Base-by-base conservation (phyloP, 2,797 vertebrate genomes). In the Molossus alvarezi region DNA sequence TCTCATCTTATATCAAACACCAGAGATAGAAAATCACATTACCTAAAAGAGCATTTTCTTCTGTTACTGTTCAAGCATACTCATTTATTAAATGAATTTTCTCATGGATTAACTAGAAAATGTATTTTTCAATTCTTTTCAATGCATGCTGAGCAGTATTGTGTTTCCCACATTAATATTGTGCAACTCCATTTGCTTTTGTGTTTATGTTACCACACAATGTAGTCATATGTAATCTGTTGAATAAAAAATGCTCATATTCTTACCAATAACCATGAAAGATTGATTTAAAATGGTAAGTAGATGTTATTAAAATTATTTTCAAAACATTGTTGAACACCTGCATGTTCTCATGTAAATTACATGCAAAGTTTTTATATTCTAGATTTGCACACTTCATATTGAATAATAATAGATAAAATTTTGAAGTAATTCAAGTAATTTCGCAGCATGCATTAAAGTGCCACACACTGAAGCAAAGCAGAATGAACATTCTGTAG, bases 361-460 rank as follows among this genome's bases (percentile, higher is more conserved):
- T 85, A 95, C 72, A 94, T 96, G 58, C 60, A 95, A 37, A 79
- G 55, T 58, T 53, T 58, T 90, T 48, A 82, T 79, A 95, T 90
- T 81, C 88, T 65, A 94, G 83, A 96, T 96, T 96, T 94, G 73
- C 76, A 82, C 37, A 62, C 45, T 67, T 20, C 14, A n/a, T 33
- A 85, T 12, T 96, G 87, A 95, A 94, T 88, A 95, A 90, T 65
- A 95, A 95, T 88, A 97, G 90, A 73, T 64, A 33, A 72, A 93
- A 97, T 96, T 98, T 97, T 97, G 86, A 69, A 82, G 81, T 58
- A 83, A 97, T 96, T 97, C 91, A 65, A 81, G 86, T 60, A 73
- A 97, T 97, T 98, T 98, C 89, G 97, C 82, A 91, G 6, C 8
- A 82, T 93, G 73, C 15, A 81, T 97, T 94, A 84, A 95, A 55